phyloP scores from a whole-genome alignment of 2,797 vertebrate genomes.

The Caiman crocodilus region DNA sequence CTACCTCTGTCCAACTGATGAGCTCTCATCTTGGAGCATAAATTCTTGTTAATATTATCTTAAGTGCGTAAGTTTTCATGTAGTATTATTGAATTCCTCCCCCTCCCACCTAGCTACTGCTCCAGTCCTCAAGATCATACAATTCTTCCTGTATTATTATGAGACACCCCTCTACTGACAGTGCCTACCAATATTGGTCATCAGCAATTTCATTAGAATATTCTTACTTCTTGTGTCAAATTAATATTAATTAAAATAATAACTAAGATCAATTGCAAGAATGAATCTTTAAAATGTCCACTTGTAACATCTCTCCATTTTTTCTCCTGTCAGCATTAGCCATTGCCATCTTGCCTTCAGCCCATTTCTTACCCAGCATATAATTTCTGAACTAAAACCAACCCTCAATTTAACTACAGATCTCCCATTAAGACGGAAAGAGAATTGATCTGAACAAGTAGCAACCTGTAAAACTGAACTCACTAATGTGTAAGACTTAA shows the following conservation, averaged over 20 bases:
- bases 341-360: not conserved
- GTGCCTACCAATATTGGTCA: not conserved
- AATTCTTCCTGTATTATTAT: conserved; percentile 33
- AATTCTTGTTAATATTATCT: not conserved
- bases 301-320: not conserved
- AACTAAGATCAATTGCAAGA: no score
- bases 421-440: not conserved
- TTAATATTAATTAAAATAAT: no score
- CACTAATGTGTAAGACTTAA: not conserved
- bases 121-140: not conserved
- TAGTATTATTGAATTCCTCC: conserved; percentile 25
- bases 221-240: not conserved
- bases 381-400: not conserved
- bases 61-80: conserved; percentile 48
- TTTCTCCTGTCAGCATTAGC: not conserved
- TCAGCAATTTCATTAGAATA: not conserved
- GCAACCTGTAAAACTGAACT: not conserved
- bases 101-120: not conserved
- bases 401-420: not conserved
- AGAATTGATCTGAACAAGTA: not conserved
- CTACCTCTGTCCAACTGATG: not conserved
- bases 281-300: not conserved
- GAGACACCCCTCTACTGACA: conserved; percentile 11
- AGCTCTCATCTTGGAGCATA: not conserved
- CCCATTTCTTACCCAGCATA: not conserved